Percentiles rank a stretch among this genome's conserved stretches.
Evolutionary conservation across 2,888 invertebrate species (phyloP).

Genomic region (Linnaemya tessellans): DNA sequence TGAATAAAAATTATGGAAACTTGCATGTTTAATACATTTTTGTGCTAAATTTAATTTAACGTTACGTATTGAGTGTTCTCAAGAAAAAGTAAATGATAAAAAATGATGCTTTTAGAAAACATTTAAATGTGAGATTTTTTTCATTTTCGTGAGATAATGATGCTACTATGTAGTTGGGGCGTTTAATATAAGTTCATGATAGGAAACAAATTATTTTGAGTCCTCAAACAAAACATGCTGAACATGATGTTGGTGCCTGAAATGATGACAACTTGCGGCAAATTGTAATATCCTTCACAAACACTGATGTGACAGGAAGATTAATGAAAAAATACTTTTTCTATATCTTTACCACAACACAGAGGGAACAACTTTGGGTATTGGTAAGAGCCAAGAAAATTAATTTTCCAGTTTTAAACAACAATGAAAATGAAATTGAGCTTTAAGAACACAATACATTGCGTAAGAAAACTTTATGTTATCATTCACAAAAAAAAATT

Average conservation of each 20-base stretch:
- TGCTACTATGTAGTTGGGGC: background rate
- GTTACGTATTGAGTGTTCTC: no score
- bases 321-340: slow-evolving; percentile 7
- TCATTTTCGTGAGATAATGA: no score
- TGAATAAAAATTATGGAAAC: no score
- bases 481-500: background rate
- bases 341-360: background rate
- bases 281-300: slow-evolving; percentile 13
- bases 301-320: slow-evolving; percentile 21
- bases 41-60: no score
- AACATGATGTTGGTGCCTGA: background rate
- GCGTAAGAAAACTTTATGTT: no score
- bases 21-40: no score
- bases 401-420: slow-evolving; percentile 10
- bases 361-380: background rate
- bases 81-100: no score
- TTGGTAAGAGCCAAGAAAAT: background rate
- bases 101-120: no score
- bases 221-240: background rate
- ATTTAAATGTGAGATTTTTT: no score
- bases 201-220: background rate
- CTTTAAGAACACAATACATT: background rate
- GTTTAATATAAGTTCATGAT: background rate
- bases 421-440: background rate
- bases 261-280: slow-evolving; percentile 10